Evolutionary conservation across 1,140 invertebrate species (phyloP).

Genomic region (Drosophila lacertosa): DNA sequence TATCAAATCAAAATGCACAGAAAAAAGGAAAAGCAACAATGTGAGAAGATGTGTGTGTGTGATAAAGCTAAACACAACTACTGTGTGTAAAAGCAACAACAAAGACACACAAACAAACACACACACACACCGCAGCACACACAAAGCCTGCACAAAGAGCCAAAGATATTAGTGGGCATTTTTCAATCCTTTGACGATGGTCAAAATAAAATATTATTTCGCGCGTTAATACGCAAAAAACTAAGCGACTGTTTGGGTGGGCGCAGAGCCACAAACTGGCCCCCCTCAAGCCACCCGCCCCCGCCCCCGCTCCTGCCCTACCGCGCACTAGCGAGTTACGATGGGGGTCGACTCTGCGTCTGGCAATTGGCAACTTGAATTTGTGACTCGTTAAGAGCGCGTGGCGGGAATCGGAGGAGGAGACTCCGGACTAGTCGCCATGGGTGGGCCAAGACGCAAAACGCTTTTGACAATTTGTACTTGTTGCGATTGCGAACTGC

Average conservation of each 20-base stretch:
- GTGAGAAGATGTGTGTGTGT: conserved; percentile 20
- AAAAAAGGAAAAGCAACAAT: conserved; percentile 4
- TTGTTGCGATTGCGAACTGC: conserved; percentile 59
- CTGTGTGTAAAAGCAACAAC: conserved; percentile 15
- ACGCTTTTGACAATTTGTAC: conserved; percentile 81
- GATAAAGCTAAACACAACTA: conserved; percentile 26
- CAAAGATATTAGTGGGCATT: conserved; percentile 80
- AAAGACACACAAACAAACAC: neutral
- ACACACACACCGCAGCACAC: conserved; percentile 12
- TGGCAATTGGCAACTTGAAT: conserved; percentile 75
- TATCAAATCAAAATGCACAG: conserved; percentile 16
- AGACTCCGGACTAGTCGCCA: conserved; percentile 26
- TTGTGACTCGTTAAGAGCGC: conserved; percentile 77
- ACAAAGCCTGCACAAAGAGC: conserved; percentile 76
- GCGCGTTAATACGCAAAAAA: conserved; percentile 81
- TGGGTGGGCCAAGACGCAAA: conserved; percentile 72
- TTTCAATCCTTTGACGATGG: conserved; percentile 81
- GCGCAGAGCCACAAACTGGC: conserved; percentile 26
- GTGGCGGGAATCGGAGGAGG: conserved; percentile 54
- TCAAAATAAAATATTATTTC: conserved; percentile 83
- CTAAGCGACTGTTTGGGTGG: conserved; percentile 76
- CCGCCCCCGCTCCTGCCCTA: conserved; percentile 23
- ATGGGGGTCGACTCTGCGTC: conserved; percentile 47
- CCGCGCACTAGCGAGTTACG: conserved; percentile 78
- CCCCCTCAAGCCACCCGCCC: neutral